Evolutionary conservation across 1,140 invertebrate species (phyloP).

Genomic region (Bombyx mandarina): DNA sequence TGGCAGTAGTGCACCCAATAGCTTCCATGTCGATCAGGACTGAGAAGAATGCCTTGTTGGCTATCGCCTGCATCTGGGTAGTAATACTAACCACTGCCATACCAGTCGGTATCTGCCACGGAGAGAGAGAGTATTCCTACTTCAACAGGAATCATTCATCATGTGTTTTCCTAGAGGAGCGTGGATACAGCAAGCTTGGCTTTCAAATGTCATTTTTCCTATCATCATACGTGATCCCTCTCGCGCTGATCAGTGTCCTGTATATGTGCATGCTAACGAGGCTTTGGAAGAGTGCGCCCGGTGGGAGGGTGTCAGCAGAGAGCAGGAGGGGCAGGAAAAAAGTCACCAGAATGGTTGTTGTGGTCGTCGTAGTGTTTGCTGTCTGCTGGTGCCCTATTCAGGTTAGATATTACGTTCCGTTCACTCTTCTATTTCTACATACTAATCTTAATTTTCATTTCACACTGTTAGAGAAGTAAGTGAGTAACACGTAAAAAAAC

Average conservation of each 20-base stretch:
- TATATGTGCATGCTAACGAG: constrained; percentile 93
- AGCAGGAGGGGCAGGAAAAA: constrained; percentile 87
- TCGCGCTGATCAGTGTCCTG: constrained; percentile 89
- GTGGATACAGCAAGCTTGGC: constrained; percentile 78
- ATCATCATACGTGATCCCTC: constrained; percentile 87
- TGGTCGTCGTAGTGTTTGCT: constrained; percentile 95
- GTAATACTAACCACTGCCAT: constrained; percentile 83
- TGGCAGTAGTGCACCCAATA: constrained; percentile 96
- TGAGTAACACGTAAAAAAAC: no score
- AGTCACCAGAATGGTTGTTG: constrained; percentile 93
- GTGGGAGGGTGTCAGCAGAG: constrained; percentile 76
- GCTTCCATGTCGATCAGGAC: constrained; percentile 90
- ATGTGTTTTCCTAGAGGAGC: constrained; percentile 76
- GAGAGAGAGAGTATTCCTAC: constrained; percentile 78
- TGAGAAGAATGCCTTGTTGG: constrained; percentile 84
- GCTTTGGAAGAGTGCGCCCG: constrained; percentile 88
- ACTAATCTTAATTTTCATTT: no score
- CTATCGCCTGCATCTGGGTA: constrained; percentile 86
- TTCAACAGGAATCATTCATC: constrained; percentile 74
- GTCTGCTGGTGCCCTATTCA: constrained; percentile 97
- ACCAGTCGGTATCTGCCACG: constrained; percentile 85
- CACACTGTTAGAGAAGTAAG: no score
- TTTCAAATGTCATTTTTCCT: constrained; percentile 88
- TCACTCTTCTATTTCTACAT: neutral
- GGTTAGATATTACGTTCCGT: constrained; percentile 61